phyloP scores from a whole-genome alignment of 2,888 invertebrate species.

The Tridacna gigas region DNA sequence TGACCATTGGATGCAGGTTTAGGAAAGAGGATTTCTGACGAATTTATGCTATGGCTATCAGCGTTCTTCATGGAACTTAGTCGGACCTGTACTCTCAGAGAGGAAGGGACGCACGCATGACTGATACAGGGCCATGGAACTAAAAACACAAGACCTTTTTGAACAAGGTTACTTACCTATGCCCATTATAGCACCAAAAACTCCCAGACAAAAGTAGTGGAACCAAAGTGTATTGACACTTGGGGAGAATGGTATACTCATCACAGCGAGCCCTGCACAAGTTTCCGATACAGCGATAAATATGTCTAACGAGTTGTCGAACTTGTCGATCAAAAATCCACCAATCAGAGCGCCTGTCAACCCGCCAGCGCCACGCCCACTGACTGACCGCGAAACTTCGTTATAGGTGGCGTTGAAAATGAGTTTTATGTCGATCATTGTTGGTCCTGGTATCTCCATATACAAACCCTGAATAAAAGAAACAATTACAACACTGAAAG shows the following conservation, averaged over 20 bases:
- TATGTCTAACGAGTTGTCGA: constrained; percentile 38
- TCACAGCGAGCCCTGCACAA: constrained; percentile 22
- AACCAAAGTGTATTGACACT: constrained; percentile 49
- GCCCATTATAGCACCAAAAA: constrained; percentile 31
- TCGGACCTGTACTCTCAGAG: no score
- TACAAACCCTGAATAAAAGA: constrained; percentile 46
- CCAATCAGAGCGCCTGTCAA: constrained; percentile 53
- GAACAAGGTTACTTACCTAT: constrained; percentile 35
- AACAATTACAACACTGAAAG: not conserved
- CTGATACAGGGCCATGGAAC: no score
- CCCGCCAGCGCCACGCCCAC: constrained; percentile 54
- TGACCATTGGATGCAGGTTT: no score
- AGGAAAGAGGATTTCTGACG: no score
- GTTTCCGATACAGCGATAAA: constrained; percentile 38
- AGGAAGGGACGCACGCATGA: no score
- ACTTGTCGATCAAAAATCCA: constrained; percentile 49
- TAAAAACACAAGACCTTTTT: no score
- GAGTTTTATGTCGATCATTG: constrained; percentile 57
- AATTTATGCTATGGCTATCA: no score
- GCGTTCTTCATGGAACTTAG: no score
- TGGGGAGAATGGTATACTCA: constrained; percentile 33
- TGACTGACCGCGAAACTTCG: constrained; percentile 42
- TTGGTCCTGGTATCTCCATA: constrained; percentile 47
- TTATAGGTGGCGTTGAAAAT: constrained; percentile 52
- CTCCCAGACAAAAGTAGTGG: constrained; percentile 37